A percentile compares a stretch with the other conserved stretches of the same genome.
Evolutionary conservation across 2,113 vertebrate genomes (phyloP).

Genomic region (Eonycteris spelaea): DNA sequence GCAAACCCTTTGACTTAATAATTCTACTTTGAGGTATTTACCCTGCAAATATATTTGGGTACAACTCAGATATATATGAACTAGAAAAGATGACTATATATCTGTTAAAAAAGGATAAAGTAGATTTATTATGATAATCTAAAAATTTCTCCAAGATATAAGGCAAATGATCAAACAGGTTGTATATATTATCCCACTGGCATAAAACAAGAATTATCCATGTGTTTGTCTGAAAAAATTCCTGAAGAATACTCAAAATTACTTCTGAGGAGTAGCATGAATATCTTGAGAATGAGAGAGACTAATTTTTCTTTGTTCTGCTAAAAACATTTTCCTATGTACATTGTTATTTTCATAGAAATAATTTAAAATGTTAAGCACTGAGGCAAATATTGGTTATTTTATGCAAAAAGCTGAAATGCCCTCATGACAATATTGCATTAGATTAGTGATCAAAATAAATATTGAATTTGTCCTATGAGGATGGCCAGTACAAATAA

Average conservation of each 20-base stretch:
- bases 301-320: neutral
- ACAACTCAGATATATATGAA: neutral
- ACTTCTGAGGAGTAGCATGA: neutral
- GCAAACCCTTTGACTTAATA: neutral
- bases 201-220: neutral
- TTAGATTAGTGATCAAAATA: slow-evolving; percentile 49
- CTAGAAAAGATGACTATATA: neutral
- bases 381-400: neutral
- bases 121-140: neutral
- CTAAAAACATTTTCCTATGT: neutral
- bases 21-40: neutral
- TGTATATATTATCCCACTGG: neutral
- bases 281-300: neutral
- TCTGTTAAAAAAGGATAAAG: slow-evolving; percentile 3
- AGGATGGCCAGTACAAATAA: slow-evolving; percentile 7
- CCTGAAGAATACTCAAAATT: neutral
- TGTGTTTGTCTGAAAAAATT: neutral
- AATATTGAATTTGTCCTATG: slow-evolving; percentile 24
- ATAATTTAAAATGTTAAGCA: neutral
- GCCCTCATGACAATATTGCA: neutral
- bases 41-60: neutral
- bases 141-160: neutral
- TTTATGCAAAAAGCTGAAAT: slow-evolving; percentile 20
- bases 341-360: slow-evolving; percentile 18
- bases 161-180: neutral